A percentile compares a stretch with the other conserved stretches of the same genome.
Evolutionary conservation across 1,140 invertebrate species (phyloP).

Genomic region (Globodera rostochiensis): DNA sequence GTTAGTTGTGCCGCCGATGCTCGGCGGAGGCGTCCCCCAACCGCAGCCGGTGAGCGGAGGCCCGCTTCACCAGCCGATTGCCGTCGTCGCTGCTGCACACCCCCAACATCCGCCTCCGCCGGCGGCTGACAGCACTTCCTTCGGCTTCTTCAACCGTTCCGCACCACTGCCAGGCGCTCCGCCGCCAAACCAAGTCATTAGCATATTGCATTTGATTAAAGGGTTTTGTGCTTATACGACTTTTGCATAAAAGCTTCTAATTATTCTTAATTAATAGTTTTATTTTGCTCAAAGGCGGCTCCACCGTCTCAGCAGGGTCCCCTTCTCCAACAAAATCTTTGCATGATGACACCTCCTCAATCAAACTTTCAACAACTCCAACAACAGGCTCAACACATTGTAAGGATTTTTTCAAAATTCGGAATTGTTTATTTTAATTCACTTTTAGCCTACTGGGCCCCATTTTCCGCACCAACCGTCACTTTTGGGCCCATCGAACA

Average conservation of each 20-base stretch:
- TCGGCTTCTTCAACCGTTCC: slow-evolving; percentile 47
- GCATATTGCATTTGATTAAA: background rate
- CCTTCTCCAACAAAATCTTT: background rate
- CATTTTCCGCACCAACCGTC: slow-evolving; percentile 27
- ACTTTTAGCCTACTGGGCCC: background rate
- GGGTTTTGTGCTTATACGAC: background rate
- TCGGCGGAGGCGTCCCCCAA: slow-evolving; percentile 14
- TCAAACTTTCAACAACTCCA: slow-evolving; percentile 26
- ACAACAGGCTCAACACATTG: slow-evolving; percentile 20
- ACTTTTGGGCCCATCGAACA: slow-evolving; percentile 10
- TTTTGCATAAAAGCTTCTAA: background rate
- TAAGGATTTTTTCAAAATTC: background rate
- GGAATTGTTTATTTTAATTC: background rate
- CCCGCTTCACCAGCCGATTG: background rate
- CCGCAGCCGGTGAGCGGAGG: background rate
- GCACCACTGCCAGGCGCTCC: background rate
- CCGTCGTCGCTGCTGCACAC: background rate
- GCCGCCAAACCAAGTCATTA: slow-evolving; percentile 6
- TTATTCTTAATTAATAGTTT: too few relatives aligned
- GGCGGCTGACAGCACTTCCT: slow-evolving; percentile 9
- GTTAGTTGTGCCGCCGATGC: slow-evolving; percentile 29
- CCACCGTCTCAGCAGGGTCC: background rate
- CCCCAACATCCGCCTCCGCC: background rate
- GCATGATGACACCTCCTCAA: slow-evolving; percentile 10
- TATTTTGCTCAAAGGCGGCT: background rate